Evolutionary conservation across 2,113 vertebrate genomes (phyloP), one percentile per base, ranked within the genome.

Genomic region (Lampris incognitus): DNA sequence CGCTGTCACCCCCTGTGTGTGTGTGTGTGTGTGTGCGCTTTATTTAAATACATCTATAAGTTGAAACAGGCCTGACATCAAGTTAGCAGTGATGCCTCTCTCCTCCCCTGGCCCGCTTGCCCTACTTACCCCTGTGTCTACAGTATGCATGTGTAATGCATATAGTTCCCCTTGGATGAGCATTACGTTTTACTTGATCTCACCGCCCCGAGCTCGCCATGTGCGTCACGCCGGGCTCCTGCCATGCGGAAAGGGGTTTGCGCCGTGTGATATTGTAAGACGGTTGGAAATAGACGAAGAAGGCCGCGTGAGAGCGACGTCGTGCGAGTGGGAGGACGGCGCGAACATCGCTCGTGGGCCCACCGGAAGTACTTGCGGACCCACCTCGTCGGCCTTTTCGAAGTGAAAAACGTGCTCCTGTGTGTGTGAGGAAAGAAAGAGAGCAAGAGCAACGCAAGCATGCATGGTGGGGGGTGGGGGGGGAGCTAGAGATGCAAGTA

Each of bases 181-280:
- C 90, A 89, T 91, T 81, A 74, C 68, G 64, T 83, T 87, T 90
- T 85, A 92, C 78, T 90, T 86, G 87, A 89, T 91, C 87, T 88
- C 88, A 83, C 85, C 58, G 85, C 91, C 83, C 75, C 59, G 36
- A 91, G 90, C 88, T 77, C 76, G 66, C 79, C 67, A 71, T 71
- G 87, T 87, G 83, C 79, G 76, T 92, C 90, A 91, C 86, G 66
- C 79, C 42, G 0, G 57, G 76, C 82, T 87, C 76, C 83, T 9
- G 60, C 85, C 82, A 72, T 79, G 87, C 89, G 86, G 84, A 89
- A 85, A 85, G 42, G 81, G 1, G 9, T 84, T 86, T 88, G 72
- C 75, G 84, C 90, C 89, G 85, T 90, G 84, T 57, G 85, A 86
- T 85, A 92, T 87, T 87, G 86, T 88, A 87, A 88, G 24, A 82